Percentiles rank a stretch among this genome's conserved stretches.
Conservation (phyloP, 2,888 invertebrate species). For the Tenthredo amoena region DNA sequence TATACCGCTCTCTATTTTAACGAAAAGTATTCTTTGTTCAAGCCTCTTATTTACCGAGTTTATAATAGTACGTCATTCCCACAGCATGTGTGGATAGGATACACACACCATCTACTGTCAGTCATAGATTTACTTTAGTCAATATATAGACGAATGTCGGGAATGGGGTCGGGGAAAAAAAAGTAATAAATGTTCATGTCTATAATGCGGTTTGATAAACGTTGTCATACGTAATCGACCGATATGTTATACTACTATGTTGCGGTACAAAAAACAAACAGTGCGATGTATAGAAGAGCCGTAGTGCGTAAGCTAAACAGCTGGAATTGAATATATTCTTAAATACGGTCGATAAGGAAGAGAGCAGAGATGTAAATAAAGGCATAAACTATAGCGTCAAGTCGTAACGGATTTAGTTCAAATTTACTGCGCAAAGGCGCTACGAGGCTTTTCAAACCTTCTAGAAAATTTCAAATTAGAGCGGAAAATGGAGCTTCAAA, state of each 20-base stretch:
- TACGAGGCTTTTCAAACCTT: neutral
- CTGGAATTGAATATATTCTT: neutral
- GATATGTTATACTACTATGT: neutral
- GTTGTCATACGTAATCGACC: neutral
- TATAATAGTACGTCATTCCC: neutral
- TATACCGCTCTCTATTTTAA: neutral
- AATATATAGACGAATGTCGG: neutral
- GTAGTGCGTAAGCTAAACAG: neutral
- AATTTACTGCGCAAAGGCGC: neutral
- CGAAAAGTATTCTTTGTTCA: neutral
- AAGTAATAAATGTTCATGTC: neutral
- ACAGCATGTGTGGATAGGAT: neutral
- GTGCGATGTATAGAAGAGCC: neutral
- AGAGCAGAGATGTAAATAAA: neutral
- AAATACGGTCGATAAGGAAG: neutral
- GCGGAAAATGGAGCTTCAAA: neutral
- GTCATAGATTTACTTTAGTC: neutral
- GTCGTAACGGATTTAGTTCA: neutral
- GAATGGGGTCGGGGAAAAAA: neutral
- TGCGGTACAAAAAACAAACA: neutral
- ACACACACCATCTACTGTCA: neutral
- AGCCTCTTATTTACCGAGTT: conserved; percentile 2
- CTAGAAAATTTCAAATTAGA: too few relatives aligned
- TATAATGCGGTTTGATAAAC: neutral
- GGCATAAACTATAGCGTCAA: neutral